Evolutionary conservation across 1,140 invertebrate genomes (phyloP).

Genomic region (Leptonema lineaticorne): DNA sequence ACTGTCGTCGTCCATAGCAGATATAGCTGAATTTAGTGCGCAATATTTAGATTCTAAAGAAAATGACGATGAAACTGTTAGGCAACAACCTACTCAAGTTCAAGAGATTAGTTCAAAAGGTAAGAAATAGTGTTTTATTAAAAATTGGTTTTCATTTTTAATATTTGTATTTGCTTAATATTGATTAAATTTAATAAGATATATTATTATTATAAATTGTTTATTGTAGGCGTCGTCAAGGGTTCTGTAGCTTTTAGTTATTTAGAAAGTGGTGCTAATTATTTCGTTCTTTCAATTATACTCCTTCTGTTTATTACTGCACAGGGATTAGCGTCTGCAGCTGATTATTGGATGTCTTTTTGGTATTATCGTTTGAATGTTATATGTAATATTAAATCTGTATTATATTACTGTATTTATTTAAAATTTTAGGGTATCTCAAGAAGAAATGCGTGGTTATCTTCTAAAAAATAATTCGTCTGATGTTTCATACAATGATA

Average conservation of each 20-base stretch:
- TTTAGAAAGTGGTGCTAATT: conserved; percentile 30
- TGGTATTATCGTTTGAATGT: conserved; percentile 28
- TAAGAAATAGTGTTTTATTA: too few species aligned
- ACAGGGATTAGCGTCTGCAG: conserved; percentile 28
- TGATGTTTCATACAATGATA: neutral
- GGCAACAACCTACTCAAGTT: conserved; percentile 20
- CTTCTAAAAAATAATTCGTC: neutral
- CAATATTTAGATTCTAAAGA: neutral
- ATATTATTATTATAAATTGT: neutral
- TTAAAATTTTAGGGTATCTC: conserved; percentile 34
- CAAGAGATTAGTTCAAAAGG: conserved; percentile 35
- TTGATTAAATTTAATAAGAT: neutral
- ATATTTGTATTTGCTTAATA: conserved; percentile 1
- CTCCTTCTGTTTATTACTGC: conserved; percentile 19
- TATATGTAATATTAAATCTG: neutral
- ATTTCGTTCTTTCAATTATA: conserved; percentile 21
- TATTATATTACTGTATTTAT: conserved; percentile 6
- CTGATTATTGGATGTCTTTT: conserved; percentile 39
- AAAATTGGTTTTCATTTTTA: neutral
- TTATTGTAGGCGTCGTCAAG: conserved; percentile 26
- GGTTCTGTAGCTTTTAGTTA: conserved; percentile 37
- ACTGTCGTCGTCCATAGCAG: conserved; percentile 32
- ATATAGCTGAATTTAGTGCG: conserved; percentile 14
- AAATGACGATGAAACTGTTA: conserved; percentile 14
- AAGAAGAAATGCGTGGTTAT: conserved; percentile 37